These are phyloP conservation scores for Pristiophorus japonicus DNA, from an alignment of 2,113 vertebrate species.

Conservation along the genomic window DNA sequence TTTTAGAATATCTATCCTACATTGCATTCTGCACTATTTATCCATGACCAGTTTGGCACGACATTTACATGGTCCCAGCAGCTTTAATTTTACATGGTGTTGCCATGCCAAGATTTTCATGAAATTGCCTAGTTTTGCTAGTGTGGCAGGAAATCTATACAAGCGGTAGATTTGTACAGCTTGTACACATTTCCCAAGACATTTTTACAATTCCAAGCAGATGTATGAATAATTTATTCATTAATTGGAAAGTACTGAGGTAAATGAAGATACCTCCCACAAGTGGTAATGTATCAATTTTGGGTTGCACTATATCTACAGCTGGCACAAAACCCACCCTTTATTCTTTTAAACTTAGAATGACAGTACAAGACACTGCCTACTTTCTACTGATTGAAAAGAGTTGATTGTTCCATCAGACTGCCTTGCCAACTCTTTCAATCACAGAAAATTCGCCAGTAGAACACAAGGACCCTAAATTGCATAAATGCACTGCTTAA, in stretches of 20 bases:
- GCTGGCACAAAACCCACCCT: not conserved
- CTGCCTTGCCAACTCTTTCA: not conserved
- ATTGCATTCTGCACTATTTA: not conserved
- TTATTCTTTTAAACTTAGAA: not conserved
- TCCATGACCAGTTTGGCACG: not conserved
- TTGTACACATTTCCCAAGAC: not conserved
- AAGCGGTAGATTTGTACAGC: not conserved
- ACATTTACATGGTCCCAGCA: not conserved
- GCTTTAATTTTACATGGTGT: not conserved
- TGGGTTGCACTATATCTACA: not conserved
- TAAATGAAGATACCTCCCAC: slow-evolving; percentile 12
- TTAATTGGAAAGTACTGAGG: not conserved
- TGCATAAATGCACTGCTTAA: not conserved
- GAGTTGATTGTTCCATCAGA: not conserved
- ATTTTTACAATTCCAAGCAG: not conserved
- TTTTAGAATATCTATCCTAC: not conserved
- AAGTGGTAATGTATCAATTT: not conserved
- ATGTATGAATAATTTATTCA: not conserved
- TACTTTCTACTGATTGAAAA: not conserved
- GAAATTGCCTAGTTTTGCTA: not conserved
- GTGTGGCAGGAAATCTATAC: not conserved
- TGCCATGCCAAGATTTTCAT: not conserved
- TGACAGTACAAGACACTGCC: not conserved
- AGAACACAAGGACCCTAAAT: not conserved
- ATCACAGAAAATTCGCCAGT: not conserved